Evolutionary conservation across 1,140 invertebrate genomes (phyloP).

Genomic region (Drosophila lacteicornis): DNA sequence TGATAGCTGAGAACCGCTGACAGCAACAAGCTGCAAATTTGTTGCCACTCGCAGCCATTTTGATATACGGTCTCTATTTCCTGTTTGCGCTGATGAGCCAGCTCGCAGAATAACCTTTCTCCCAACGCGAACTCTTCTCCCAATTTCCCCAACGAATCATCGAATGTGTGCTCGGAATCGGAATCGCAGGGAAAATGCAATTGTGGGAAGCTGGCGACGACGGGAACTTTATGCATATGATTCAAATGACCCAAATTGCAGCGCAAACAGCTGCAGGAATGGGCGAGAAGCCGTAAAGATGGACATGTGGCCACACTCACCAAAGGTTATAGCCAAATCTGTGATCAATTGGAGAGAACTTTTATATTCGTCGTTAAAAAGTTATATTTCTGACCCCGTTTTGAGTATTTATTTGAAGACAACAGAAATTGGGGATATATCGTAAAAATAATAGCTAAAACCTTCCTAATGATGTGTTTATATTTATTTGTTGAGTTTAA

Average conservation of each 20-base stretch:
- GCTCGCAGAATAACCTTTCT: conserved; percentile 48
- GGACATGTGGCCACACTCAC: conserved; percentile 29
- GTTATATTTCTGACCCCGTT: neutral
- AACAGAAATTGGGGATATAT: neutral
- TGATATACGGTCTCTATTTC: conserved; percentile 78
- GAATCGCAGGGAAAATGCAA: conserved; percentile 54
- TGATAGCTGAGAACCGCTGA: conserved; percentile 51
- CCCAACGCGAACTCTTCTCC: neutral
- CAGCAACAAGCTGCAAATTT: conserved; percentile 70
- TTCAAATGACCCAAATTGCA: conserved; percentile 80
- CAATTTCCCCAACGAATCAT: conserved; percentile 6
- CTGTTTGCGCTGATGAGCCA: conserved; percentile 72
- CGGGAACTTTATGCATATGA: conserved; percentile 76
- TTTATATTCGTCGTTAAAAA: conserved; percentile 9
- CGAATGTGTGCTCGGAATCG: conserved; percentile 16
- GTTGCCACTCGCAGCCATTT: conserved; percentile 49
- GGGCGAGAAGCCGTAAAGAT: conserved; percentile 34
- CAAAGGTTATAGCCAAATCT: neutral
- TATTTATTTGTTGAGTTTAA: neutral
- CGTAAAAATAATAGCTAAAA: neutral
- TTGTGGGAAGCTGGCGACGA: conserved; percentile 55
- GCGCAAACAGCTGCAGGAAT: conserved; percentile 68
- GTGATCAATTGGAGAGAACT: neutral
- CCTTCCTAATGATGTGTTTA: neutral
- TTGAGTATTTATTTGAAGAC: neutral